These are phyloP conservation scores for Lophura nycthemera DNA, from an alignment of 2,113 vertebrate species.

Conservation along the genomic window DNA sequence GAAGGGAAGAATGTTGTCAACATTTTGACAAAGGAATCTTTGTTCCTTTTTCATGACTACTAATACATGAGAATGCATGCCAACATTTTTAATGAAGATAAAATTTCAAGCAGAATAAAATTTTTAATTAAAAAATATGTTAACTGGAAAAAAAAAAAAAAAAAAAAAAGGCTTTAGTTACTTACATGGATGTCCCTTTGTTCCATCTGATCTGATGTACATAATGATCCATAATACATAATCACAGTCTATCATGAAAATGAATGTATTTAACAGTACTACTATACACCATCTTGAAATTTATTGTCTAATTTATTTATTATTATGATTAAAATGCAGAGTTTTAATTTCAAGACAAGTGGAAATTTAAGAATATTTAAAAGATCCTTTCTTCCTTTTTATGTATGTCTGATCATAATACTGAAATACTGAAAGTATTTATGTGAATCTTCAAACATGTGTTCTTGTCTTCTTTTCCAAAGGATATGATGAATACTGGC, in stretches of 20 bases:
- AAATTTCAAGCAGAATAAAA: not conserved
- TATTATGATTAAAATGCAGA: not conserved
- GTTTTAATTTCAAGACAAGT: not conserved
- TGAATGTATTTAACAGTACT: not conserved
- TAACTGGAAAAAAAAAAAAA: not conserved
- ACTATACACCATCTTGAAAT: not conserved
- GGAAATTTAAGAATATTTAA: not conserved
- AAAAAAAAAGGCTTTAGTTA: accelerated
- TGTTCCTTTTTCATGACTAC: not conserved
- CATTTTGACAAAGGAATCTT: not conserved
- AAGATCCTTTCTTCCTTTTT: not conserved
- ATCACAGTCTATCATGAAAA: not conserved
- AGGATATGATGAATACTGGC: not conserved
- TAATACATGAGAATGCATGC: not conserved
- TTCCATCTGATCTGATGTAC: not conserved
- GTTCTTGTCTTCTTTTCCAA: not conserved
- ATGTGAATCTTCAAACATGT: not conserved
- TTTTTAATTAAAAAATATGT: not conserved
- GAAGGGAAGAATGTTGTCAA: not conserved
- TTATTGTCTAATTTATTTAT: not conserved
- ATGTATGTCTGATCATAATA: not conserved
- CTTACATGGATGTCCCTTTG: not conserved
- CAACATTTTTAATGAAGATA: not conserved
- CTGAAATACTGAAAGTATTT: not conserved
- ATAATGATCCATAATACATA: not conserved